phyloP scores from a whole-genome alignment of 2,888 invertebrate species.

The Drosophila colorata region DNA sequence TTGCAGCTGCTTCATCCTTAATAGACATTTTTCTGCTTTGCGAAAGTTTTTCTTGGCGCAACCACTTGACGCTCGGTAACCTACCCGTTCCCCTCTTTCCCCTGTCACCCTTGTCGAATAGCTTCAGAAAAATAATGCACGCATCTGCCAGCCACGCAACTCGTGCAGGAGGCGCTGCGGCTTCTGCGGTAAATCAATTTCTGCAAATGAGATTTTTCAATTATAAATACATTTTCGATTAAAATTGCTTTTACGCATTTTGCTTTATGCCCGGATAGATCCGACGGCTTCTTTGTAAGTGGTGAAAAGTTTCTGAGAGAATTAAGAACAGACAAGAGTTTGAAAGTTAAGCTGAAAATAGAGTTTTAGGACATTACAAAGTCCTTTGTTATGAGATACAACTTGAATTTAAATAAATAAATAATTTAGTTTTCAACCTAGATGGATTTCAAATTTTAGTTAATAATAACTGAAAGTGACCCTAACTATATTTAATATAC shows the following conservation, averaged over 20 bases:
- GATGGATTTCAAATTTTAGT: neutral
- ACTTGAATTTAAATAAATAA: constrained; percentile 4
- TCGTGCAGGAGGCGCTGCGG: constrained; percentile 63
- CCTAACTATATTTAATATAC: constrained; percentile 52
- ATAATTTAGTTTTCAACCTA: neutral
- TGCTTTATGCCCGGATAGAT: constrained; percentile 46
- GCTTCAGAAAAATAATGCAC: constrained; percentile 72
- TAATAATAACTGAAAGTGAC: constrained; percentile 1
- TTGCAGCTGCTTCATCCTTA: constrained; percentile 62
- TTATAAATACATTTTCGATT: constrained; percentile 86
- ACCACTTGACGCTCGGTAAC: constrained; percentile 76
- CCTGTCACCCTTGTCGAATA: constrained; percentile 6
- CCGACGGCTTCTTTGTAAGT: constrained; percentile 14
- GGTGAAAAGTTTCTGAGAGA: constrained; percentile 35
- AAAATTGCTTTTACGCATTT: constrained; percentile 85
- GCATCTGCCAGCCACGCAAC: constrained; percentile 59
- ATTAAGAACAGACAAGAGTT: constrained; percentile 10
- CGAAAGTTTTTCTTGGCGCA: constrained; percentile 72
- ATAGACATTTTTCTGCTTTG: constrained; percentile 71
- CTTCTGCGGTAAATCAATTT: constrained; percentile 84
- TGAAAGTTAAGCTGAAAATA: constrained; percentile 13
- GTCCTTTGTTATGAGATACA: neutral
- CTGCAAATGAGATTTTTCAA: constrained; percentile 85
- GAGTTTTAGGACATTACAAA: constrained; percentile 21
- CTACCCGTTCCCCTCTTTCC: constrained; percentile 26